These are phyloP conservation scores for Caenorhabditis tropicalis DNA, from an alignment of 1,140 invertebrate genomes.

Conservation along the genomic window DNA sequence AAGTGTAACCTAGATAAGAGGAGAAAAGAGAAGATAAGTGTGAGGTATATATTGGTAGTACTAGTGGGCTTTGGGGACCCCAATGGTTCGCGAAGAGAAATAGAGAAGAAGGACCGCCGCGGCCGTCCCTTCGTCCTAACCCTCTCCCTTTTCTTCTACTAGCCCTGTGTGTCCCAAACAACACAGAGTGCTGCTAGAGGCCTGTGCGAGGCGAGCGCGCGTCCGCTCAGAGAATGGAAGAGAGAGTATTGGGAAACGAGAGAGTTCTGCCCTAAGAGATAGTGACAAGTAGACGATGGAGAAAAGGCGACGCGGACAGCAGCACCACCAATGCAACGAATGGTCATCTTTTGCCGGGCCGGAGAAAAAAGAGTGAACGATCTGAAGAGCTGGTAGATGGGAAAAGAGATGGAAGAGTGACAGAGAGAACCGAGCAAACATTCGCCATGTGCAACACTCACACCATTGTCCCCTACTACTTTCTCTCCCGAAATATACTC, in stretches of 20 bases:
- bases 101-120: not conserved
- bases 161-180: not conserved
- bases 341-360: not conserved
- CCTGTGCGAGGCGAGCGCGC: conserved; percentile 13
- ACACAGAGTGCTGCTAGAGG: not conserved
- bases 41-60: conserved; percentile 10
- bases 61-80: not conserved
- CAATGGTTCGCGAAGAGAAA: not conserved
- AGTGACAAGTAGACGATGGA: conserved; percentile 15
- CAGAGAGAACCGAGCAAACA: conserved; percentile 37
- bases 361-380: conserved; percentile 6
- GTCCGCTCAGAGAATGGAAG: not conserved
- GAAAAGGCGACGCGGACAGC: not conserved
- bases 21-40: not conserved
- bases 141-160: not conserved
- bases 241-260: not conserved
- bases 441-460: conserved; percentile 38
- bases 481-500: conserved; percentile 9
- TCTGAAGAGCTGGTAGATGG: conserved; percentile 28
- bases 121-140: conserved; percentile 36
- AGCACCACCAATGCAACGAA: conserved; percentile 21
- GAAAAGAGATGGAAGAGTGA: not conserved
- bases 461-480: conserved; percentile 35
- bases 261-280: not conserved
- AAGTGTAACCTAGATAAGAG: conserved; percentile 36